These are phyloP conservation scores for Flexamia atlantica DNA, from an alignment of 2,888 invertebrate genomes.

Conservation along the genomic window DNA sequence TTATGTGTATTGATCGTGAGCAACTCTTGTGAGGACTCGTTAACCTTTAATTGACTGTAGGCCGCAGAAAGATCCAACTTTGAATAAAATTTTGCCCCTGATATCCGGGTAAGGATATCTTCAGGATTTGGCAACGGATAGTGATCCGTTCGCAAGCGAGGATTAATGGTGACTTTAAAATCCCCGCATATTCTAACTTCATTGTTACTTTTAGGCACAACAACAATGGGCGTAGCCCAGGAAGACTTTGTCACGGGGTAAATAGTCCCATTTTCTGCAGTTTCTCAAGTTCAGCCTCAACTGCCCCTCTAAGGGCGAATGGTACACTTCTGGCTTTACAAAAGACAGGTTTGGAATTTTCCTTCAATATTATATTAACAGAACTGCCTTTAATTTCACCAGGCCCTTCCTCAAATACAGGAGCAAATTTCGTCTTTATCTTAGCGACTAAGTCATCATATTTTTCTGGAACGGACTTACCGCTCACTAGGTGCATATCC, in stretches of 20 bases:
- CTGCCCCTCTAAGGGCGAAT: neutral
- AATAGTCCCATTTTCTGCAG: neutral
- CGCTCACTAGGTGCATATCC: neutral
- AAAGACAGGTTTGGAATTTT: constrained; percentile 28
- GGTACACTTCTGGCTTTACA: constrained; percentile 27
- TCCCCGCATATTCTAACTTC: constrained; percentile 3
- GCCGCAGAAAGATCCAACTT: constrained; percentile 24
- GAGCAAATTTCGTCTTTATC: neutral
- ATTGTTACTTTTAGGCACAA: neutral
- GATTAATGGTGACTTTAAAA: constrained; percentile 19
- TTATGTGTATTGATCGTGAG: constrained; percentile 17
- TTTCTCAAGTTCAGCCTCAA: neutral
- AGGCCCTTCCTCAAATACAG: neutral
- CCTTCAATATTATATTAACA: neutral
- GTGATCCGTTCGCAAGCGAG: neutral
- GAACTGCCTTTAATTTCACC: neutral
- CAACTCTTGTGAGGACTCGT: constrained; percentile 9
- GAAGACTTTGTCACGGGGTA: neutral
- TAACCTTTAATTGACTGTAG: neutral
- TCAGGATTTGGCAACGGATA: constrained; percentile 1
- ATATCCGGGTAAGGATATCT: neutral
- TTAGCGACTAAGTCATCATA: neutral
- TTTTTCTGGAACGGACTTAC: constrained; percentile 15
- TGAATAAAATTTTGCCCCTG: constrained; percentile 4
- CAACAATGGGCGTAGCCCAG: constrained; percentile 19